Percentiles rank a stretch among this genome's conserved stretches.
Evolutionary conservation across 2,888 invertebrate species (phyloP).

Genomic region (Tinea trinotella): DNA sequence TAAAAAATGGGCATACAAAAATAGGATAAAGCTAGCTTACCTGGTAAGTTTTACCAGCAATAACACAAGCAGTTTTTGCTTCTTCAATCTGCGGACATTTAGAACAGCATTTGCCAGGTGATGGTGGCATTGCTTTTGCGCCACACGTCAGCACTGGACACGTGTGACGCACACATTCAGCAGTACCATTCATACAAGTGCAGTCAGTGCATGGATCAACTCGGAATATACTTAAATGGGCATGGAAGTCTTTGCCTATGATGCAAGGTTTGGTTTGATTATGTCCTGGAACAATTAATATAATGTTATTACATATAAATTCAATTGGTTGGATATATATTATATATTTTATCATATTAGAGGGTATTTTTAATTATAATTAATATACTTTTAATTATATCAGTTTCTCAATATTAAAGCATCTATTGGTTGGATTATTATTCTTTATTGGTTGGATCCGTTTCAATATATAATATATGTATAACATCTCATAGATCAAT

Average conservation of each 20-base stretch:
- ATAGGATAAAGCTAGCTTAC: slow-evolving; percentile 43
- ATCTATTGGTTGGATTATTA: too few relatives aligned
- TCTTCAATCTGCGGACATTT: slow-evolving; percentile 81
- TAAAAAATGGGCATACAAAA: too few relatives aligned
- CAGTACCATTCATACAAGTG: slow-evolving; percentile 84
- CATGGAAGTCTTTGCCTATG: slow-evolving; percentile 78
- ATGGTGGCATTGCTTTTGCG: slow-evolving; percentile 76
- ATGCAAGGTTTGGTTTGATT: slow-evolving; percentile 73
- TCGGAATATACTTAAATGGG: slow-evolving; percentile 74
- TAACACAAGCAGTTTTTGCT: slow-evolving; percentile 77
- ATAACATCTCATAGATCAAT: too few relatives aligned
- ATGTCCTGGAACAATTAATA: slow-evolving; percentile 39
- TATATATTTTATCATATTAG: too few relatives aligned
- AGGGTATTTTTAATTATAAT: too few relatives aligned
- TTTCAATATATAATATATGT: too few relatives aligned
- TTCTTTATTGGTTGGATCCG: too few relatives aligned
- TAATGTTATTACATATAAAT: not conserved
- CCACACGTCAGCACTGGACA: slow-evolving; percentile 95
- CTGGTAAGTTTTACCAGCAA: slow-evolving; percentile 78
- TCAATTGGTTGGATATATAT: not conserved
- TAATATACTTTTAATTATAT: too few relatives aligned
- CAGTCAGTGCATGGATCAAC: slow-evolving; percentile 89
- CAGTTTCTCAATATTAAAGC: too few relatives aligned
- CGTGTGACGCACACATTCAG: slow-evolving; percentile 83
- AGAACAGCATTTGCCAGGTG: slow-evolving; percentile 82